Evolutionary conservation across 1,140 invertebrate genomes (phyloP), one percentile per base, ranked within the genome.

Genomic region (Aphelenchoides fujianensis): DNA sequence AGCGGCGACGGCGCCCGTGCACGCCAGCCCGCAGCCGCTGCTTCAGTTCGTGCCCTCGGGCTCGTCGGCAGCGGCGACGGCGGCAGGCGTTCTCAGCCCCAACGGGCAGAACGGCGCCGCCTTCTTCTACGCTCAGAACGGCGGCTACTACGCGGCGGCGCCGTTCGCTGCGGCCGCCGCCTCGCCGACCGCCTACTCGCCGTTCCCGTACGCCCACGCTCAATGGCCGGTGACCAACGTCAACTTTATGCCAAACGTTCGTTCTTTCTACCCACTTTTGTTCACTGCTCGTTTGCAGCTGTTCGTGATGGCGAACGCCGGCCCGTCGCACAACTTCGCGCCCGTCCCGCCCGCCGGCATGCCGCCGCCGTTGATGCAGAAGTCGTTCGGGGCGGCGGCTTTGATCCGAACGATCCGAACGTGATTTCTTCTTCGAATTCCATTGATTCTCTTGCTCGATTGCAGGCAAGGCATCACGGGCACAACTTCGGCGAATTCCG

Each of bases 181-280:
- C 23, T 16, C 5, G 27, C 55, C 5, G 5, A n/a, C n/a, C n/a
- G n/a, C n/a, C n/a, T 59, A 19, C 23, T 23, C 19, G 19, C 55
- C 19, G 55, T 19, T 5, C 23, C 55, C 5, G 34, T 5, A 5
- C 5, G 5, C 5, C 34, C 19, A 59, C 23, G n/a, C n/a, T n/a
- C 55, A 59, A 19, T 59, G 55, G 55, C 55, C 55, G 34, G 34
- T 59, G 55, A 59, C 55, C 12, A 59, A 59, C 55, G 34, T 59
- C 55, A 59, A 59, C 55, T 59, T 59, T 32, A 59, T 59, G 55
- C 55, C 55, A 16, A 59, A 59, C 34, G 55, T 59, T 27, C 5
- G 55, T 59, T 59, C 7, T 7, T 7, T 30, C 12, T 5, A 30
- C 55, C 12, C 12, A 48, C 23, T 48, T 48, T 48, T 23, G 55